phyloP scores from a whole-genome alignment of 1,140 invertebrate genomes.

The Philotrypesis tridentata region DNA sequence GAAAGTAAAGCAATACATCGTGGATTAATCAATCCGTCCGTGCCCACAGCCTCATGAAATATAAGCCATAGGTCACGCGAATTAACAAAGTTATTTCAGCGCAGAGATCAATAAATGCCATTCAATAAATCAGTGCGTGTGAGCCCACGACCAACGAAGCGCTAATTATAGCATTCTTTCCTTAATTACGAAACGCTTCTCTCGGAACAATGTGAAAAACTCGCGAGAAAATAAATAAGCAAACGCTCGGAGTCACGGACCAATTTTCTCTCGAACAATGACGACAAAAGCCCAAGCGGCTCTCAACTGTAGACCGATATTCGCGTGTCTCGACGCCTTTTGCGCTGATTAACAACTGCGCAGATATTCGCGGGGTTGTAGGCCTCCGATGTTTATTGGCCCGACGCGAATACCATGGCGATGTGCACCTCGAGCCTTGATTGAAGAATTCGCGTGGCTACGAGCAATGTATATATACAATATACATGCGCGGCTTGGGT shows the following conservation, averaged over 20 bases:
- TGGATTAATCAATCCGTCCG: background rate
- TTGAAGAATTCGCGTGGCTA: background rate
- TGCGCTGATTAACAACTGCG: background rate
- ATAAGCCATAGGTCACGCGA: background rate
- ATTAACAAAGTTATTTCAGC: constrained; percentile 12
- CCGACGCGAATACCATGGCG: background rate
- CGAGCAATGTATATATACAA: too few relatives aligned
- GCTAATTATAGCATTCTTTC: background rate
- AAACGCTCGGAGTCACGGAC: background rate
- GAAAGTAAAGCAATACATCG: too few relatives aligned
- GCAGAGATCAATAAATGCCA: background rate
- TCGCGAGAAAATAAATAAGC: too few relatives aligned
- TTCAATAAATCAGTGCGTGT: too few relatives aligned
- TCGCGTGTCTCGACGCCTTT: constrained; percentile 2
- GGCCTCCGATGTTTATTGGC: constrained; percentile 12
- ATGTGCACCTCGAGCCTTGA: background rate
- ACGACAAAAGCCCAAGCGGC: too few relatives aligned
- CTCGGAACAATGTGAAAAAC: too few relatives aligned
- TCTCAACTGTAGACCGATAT: background rate
- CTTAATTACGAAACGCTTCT: too few relatives aligned
- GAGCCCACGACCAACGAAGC: too few relatives aligned
- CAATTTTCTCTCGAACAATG: too few relatives aligned
- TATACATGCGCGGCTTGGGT: background rate
- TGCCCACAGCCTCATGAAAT: background rate
- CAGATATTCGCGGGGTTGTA: background rate